A percentile compares a stretch with the other conserved stretches of the same genome.
phyloP scores from a whole-genome alignment of 2,888 invertebrate species.

The Amblyteles armatorius region DNA sequence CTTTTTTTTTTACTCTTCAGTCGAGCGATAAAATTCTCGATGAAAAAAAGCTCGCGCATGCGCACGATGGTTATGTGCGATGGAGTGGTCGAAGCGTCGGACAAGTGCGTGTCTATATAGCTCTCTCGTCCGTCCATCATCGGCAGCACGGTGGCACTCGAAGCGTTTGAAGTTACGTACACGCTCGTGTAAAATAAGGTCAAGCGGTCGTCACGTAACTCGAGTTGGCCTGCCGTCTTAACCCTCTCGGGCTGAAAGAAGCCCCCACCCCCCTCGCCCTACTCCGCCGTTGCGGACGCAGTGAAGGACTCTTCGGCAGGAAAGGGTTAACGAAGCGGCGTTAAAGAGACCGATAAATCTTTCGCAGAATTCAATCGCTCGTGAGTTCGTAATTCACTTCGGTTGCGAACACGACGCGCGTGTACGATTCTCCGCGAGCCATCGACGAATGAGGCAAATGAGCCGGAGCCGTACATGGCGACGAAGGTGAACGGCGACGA shows the following conservation, averaged over 20 bases:
- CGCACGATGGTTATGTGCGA: neutral
- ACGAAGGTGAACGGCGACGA: no score
- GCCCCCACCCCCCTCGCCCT: no score
- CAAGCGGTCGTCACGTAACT: conserved; percentile 66
- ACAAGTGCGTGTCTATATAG: conserved; percentile 9
- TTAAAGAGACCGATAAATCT: no score
- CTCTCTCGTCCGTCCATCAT: neutral
- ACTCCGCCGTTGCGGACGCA: no score
- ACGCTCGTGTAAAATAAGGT: conserved; percentile 50
- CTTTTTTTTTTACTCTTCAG: neutral
- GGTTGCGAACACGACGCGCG: no score
- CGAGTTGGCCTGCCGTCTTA: conserved; percentile 61
- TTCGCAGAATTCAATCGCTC: no score
- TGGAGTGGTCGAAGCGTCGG: conserved; percentile 1
- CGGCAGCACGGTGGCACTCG: neutral
- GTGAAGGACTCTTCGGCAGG: no score
- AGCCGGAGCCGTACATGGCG: no score
- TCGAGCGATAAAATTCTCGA: neutral
- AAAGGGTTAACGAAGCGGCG: no score
- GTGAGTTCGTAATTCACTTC: no score
- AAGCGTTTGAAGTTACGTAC: conserved; percentile 37
- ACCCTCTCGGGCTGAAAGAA: neutral
- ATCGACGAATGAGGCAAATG: no score
- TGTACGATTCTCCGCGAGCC: no score
- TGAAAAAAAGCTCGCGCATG: neutral